phyloP scores from a whole-genome alignment of 2,888 invertebrate species.

The Agonopterix subpropinquella region DNA sequence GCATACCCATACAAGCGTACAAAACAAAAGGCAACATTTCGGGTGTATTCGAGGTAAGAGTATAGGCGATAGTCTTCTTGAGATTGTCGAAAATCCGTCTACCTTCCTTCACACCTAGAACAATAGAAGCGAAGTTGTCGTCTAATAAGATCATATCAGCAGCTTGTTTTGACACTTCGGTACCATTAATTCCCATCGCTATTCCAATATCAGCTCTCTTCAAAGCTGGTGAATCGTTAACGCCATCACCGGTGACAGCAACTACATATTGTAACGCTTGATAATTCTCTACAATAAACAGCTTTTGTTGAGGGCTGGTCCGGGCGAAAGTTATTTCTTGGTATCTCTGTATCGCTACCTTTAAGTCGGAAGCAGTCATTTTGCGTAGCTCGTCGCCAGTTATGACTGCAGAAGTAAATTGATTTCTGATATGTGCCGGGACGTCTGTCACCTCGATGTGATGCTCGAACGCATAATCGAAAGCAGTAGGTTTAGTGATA shows the following conservation, averaged over 20 bases:
- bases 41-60: constrained; percentile 88
- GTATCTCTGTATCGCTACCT: constrained; percentile 74
- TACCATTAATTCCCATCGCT: constrained; percentile 87
- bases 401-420: constrained; percentile 54
- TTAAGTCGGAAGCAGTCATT: constrained; percentile 73
- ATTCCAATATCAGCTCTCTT: constrained; percentile 90
- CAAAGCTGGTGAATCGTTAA: constrained; percentile 91
- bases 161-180: constrained; percentile 89
- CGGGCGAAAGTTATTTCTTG: constrained; percentile 85
- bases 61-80: constrained; percentile 91
- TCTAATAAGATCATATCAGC: constrained; percentile 94
- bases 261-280: constrained; percentile 87
- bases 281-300: constrained; percentile 84
- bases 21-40: constrained; percentile 89
- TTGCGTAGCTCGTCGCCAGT: constrained; percentile 74
- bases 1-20: constrained; percentile 83
- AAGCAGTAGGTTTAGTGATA: constrained; percentile 78
- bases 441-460: constrained; percentile 72
- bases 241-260: constrained; percentile 92
- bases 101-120: constrained; percentile 88
- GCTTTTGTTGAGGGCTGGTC: constrained; percentile 81
- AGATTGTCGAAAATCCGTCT: constrained; percentile 89
- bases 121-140: constrained; percentile 92
- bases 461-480: constrained; percentile 81
- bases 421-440: constrained; percentile 55